These are phyloP conservation scores for Malaclemys terrapin DNA, from an alignment of 2,113 vertebrate species.

Conservation along the genomic window DNA sequence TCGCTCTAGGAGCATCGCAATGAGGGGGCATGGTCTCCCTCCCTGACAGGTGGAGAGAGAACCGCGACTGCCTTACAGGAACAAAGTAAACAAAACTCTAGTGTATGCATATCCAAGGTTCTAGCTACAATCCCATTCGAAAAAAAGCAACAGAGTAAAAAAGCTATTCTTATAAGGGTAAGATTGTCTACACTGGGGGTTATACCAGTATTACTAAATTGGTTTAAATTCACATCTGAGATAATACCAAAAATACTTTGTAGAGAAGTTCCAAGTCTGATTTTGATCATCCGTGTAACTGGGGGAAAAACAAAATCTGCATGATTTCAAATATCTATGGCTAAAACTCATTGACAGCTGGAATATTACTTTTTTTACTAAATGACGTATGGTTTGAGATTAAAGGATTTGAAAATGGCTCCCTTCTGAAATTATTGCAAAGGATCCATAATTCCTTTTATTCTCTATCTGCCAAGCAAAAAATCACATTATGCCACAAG, in stretches of 20 bases:
- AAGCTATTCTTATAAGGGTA: not conserved
- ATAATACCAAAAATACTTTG: not conserved
- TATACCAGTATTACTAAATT: not conserved
- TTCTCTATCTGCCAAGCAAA: not conserved
- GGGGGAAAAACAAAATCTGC: not conserved
- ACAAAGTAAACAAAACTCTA: not conserved
- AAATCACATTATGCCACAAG: not conserved
- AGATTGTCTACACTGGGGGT: not conserved
- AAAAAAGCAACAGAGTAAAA: not conserved
- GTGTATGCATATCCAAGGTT: not conserved
- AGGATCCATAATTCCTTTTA: not conserved
- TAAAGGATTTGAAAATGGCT: not conserved
- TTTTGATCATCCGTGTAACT: not conserved
- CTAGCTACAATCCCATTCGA: not conserved
- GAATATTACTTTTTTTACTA: not conserved
- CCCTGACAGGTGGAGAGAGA: too few species aligned
- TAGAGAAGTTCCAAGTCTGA: not conserved
- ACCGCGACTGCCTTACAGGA: too few species aligned
- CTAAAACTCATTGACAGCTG: not conserved
- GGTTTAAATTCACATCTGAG: not conserved
- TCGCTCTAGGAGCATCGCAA: too few species aligned
- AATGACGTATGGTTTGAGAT: not conserved
- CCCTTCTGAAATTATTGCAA: not conserved
- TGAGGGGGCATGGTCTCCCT: too few species aligned
- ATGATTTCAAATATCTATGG: conserved; percentile 5